These are phyloP conservation scores for Paralichthys olivaceus DNA, from an alignment of 2,113 vertebrate species.

Conservation along the genomic window DNA sequence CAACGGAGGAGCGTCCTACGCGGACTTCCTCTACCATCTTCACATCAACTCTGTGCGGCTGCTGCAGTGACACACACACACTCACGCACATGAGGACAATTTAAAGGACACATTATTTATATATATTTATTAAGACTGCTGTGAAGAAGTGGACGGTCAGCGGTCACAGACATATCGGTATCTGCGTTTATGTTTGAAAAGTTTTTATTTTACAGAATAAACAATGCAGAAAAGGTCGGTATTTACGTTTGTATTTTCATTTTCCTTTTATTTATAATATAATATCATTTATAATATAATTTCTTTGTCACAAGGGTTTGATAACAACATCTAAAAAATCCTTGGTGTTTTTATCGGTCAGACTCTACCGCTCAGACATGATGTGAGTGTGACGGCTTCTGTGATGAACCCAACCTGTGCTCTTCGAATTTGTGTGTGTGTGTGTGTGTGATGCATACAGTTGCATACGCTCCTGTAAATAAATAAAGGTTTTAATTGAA, in stretches of 20 bases:
- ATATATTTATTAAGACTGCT: not conserved
- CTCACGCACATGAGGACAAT: constrained; percentile 21
- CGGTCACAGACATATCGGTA: no score
- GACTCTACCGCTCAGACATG: no score
- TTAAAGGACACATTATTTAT: not conserved
- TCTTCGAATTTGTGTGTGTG: not conserved
- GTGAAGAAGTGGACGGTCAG: not conserved
- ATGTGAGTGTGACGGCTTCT: constrained; percentile 1
- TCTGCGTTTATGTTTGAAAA: not conserved
- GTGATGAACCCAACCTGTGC: constrained; percentile 20
- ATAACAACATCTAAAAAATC: no score
- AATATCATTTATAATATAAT: not conserved
- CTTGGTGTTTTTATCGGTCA: no score
- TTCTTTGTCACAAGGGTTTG: not conserved
- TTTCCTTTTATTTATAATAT: not conserved
- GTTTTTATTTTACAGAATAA: not conserved
- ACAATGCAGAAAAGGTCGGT: not conserved
- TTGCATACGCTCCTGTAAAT: constrained; percentile 16
- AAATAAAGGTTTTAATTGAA: constrained; percentile 40
- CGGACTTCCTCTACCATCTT: constrained; percentile 85
- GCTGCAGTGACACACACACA: constrained; percentile 62
- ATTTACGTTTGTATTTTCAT: not conserved
- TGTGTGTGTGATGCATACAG: not conserved
- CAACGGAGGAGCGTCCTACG: constrained; percentile 83
- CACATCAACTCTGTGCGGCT: constrained; percentile 81